Evolutionary conservation across 2,888 invertebrate species (phyloP).

Genomic region (Meiosimyza platycephala): DNA sequence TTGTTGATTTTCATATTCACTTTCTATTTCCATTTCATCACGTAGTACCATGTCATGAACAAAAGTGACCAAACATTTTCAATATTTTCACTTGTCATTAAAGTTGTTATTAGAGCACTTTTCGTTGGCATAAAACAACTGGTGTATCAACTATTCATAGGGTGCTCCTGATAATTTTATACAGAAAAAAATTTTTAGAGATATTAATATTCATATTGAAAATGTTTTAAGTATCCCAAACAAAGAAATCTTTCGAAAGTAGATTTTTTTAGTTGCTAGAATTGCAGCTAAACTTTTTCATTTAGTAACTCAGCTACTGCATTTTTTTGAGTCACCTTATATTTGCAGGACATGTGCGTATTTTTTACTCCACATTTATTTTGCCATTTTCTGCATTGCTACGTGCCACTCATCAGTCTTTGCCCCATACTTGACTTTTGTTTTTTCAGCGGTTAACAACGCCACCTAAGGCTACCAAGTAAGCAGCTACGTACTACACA

Average conservation of each 20-base stretch:
- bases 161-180: no score
- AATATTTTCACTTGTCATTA: conserved; percentile 61
- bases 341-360: conserved; percentile 27
- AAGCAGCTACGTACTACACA: conserved; percentile 23
- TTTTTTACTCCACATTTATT: background rate
- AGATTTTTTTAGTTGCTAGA: no score
- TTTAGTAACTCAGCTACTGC: no score
- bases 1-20: no score
- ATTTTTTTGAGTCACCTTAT: background rate
- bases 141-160: conserved; percentile 47
- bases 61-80: background rate
- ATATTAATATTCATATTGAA: no score
- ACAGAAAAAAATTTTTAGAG: no score
- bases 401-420: conserved; percentile 33
- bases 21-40: background rate
- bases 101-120: conserved; percentile 64
- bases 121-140: conserved; percentile 58
- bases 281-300: no score
- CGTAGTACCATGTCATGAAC: background rate
- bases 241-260: no score
- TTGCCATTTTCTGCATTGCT: background rate
- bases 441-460: background rate
- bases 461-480: conserved; percentile 24
- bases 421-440: conserved; percentile 1
- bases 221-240: no score